Evolutionary conservation across 2,888 invertebrate genomes (phyloP).

Genomic region (Lycophotia porphyrea): DNA sequence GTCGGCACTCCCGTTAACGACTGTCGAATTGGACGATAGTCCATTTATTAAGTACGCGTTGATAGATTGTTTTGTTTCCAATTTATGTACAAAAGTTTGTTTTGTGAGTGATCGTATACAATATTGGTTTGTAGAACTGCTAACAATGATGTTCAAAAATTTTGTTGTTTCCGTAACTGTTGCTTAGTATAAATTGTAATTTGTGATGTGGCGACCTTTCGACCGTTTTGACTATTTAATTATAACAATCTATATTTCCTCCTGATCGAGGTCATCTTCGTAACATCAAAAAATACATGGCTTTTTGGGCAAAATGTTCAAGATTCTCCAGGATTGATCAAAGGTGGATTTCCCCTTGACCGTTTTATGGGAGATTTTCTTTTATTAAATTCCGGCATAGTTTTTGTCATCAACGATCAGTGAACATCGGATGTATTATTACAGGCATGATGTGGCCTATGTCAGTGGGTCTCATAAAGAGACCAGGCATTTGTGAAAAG

Average conservation of each 20-base stretch:
- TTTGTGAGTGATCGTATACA: slow-evolving; percentile 2
- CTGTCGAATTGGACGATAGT: slow-evolving; percentile 40
- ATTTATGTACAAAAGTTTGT: slow-evolving; percentile 21
- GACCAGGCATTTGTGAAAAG: neutral
- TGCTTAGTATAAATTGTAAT: neutral
- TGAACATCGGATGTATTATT: neutral
- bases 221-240: neutral
- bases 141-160: neutral
- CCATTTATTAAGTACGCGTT: slow-evolving; percentile 43
- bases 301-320: neutral
- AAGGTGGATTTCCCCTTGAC: neutral
- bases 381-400: slow-evolving; percentile 23
- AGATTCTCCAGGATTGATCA: neutral
- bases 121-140: neutral
- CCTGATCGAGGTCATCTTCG: neutral
- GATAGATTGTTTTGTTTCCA: slow-evolving; percentile 51
- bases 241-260: neutral
- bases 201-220: neutral
- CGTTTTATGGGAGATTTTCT: neutral
- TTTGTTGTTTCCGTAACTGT: neutral
- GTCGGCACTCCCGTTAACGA: slow-evolving; percentile 55
- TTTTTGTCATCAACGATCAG: neutral
- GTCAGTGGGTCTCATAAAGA: no score
- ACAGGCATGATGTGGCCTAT: neutral
- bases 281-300: neutral